These are phyloP conservation scores for Tinamus guttatus DNA, from an alignment of 2,113 vertebrate genomes.

Conservation along the genomic window DNA sequence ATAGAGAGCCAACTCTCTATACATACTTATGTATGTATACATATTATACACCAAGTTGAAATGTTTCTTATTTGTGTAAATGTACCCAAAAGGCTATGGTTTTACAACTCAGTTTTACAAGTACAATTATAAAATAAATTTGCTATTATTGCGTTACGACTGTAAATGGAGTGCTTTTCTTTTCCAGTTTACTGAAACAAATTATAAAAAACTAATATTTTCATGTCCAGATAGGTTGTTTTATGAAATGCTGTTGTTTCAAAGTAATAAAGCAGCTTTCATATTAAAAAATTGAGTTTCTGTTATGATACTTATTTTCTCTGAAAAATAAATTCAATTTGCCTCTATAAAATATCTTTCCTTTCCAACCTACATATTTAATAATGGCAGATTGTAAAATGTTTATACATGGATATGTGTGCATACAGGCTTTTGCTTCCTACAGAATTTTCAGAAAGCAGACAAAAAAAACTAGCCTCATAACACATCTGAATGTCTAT, in stretches of 20 bases:
- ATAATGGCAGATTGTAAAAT: neutral
- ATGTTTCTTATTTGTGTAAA: neutral
- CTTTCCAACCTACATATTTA: neutral
- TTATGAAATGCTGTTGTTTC: neutral
- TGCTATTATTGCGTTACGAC: neutral
- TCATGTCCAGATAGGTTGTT: neutral
- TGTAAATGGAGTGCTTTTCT: neutral
- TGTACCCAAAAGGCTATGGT: neutral
- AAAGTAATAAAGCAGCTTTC: neutral
- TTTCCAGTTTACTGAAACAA: neutral
- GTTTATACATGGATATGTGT: neutral
- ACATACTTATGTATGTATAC: too few species aligned
- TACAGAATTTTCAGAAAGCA: neutral
- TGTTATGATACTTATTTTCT: neutral
- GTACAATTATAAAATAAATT: neutral
- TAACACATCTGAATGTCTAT: neutral
- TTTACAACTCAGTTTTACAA: neutral
- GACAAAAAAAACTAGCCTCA: neutral
- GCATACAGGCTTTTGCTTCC: neutral
- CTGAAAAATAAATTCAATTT: neutral
- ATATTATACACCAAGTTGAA: neutral
- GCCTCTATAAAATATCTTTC: neutral
- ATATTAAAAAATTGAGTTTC: neutral
- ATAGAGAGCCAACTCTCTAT: too few species aligned
- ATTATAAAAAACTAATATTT: neutral